phyloP scores from a whole-genome alignment of 1,140 invertebrate species.

The Aphis craccivora region DNA sequence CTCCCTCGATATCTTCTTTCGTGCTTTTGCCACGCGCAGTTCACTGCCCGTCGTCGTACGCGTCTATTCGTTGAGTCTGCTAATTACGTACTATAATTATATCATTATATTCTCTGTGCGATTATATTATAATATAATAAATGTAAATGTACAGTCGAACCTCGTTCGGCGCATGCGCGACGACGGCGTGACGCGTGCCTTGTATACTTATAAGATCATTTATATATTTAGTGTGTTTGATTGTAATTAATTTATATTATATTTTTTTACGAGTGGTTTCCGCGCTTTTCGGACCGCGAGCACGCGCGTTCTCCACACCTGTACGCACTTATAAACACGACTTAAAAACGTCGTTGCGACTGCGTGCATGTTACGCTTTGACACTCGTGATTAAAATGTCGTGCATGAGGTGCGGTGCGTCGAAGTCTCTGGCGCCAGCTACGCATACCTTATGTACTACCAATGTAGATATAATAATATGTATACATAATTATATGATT shows the following conservation, averaged over 20 bases:
- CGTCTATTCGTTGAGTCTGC: neutral
- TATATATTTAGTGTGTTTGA: neutral
- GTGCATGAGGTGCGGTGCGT: neutral
- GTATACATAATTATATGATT: neutral
- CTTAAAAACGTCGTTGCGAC: neutral
- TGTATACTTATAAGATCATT: neutral
- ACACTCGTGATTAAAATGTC: constrained; percentile 27
- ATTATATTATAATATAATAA: neutral
- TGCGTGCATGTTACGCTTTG: constrained; percentile 42
- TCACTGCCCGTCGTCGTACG: neutral
- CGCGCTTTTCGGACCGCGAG: neutral
- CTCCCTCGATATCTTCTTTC: neutral
- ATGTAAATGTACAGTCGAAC: constrained; percentile 20
- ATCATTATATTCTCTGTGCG: neutral
- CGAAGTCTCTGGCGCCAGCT: neutral
- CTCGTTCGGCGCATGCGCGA: constrained; percentile 24
- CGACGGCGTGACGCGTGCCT: neutral
- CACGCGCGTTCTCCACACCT: neutral
- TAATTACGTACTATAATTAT: neutral
- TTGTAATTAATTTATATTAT: neutral
- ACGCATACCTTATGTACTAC: neutral
- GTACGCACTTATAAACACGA: neutral
- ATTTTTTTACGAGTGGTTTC: constrained; percentile 26
- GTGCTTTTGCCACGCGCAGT: neutral
- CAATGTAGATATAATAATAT: neutral